Evolutionary conservation across 2,113 vertebrate genomes (phyloP).

Genomic region (Macaca fascicularis): DNA sequence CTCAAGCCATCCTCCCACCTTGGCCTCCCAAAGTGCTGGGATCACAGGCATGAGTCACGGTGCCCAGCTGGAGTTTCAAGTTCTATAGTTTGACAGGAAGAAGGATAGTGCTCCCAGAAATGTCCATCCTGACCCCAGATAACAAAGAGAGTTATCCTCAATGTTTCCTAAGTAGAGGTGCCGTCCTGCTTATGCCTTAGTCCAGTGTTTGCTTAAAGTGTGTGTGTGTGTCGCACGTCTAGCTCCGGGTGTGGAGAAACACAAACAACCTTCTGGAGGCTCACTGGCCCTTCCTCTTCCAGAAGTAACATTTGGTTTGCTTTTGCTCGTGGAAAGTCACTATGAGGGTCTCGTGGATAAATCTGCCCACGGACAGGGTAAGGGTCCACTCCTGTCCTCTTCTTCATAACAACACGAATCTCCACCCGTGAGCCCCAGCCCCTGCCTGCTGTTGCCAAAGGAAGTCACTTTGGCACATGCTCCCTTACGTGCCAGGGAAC

Average conservation of each 20-base stretch:
- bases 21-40: too few relatives aligned
- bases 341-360: neutral
- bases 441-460: neutral
- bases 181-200: neutral
- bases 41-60: too few relatives aligned
- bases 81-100: neutral
- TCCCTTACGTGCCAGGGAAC: neutral
- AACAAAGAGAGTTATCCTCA: neutral
- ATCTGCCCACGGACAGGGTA: neutral
- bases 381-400: neutral
- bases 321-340: too few relatives aligned
- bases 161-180: fast-evolving
- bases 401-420: neutral
- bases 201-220: neutral
- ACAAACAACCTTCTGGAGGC: neutral
- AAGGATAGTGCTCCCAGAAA: neutral
- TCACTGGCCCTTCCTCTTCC: neutral
- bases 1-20: too few relatives aligned
- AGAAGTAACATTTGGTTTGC: neutral
- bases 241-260: neutral
- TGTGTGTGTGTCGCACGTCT: fast-evolving
- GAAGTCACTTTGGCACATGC: neutral
- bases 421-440: neutral
- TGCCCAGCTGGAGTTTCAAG: too few relatives aligned
- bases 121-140: neutral